These are phyloP conservation scores for Aurelia sp. DNA, from an alignment of 30 jellyfish, hydroid and myxozoan species.

Conservation along the genomic window DNA sequence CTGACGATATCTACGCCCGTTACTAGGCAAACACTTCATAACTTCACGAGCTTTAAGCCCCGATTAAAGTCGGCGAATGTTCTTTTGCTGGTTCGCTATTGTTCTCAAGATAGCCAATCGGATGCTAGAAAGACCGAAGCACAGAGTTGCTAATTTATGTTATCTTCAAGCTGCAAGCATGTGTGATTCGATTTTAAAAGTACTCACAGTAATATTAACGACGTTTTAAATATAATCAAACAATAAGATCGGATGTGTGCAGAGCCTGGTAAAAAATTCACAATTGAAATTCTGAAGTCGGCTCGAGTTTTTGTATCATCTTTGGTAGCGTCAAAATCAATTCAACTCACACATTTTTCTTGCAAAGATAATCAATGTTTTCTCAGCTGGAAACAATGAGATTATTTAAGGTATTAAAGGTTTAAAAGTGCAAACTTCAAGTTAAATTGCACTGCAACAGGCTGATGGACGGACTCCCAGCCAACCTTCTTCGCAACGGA, in stretches of 20 bases:
- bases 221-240: constrained; percentile 24
- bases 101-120: background rate
- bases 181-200: constrained; percentile 1
- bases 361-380: constrained; percentile 17
- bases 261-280: constrained; percentile 29
- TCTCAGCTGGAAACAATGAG: constrained; percentile 69
- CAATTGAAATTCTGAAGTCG: constrained; percentile 48
- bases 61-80: background rate
- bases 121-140: background rate
- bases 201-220: constrained; percentile 2
- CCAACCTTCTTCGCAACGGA: background rate
- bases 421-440: constrained; percentile 31
- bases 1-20: too few relatives aligned
- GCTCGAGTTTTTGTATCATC: constrained; percentile 21
- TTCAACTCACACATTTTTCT: constrained; percentile 20
- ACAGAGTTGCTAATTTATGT: constrained; percentile 26
- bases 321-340: constrained; percentile 44
- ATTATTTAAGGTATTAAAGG: constrained; percentile 45
- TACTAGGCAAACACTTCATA: too few relatives aligned
- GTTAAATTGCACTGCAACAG: background rate
- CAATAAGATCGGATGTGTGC: constrained; percentile 46
- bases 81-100: constrained; percentile 5
- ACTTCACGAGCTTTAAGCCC: background rate
- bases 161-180: background rate
- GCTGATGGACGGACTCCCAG: too few relatives aligned